Evolutionary conservation across 2,888 invertebrate genomes (phyloP), one percentile per base, ranked within the genome.

Genomic region (Melanostoma scalare): DNA sequence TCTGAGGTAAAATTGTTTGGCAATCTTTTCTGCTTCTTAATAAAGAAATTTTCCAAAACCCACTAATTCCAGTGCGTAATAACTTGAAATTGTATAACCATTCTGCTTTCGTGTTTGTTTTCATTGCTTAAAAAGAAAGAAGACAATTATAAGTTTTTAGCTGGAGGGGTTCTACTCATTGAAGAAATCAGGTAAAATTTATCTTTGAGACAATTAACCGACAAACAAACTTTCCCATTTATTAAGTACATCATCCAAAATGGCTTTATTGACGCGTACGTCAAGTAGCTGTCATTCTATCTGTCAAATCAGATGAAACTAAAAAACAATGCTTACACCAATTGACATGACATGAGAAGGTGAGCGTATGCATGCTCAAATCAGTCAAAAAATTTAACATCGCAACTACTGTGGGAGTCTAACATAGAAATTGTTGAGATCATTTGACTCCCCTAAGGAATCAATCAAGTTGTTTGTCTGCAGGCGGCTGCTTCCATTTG

Each of bases 281-380:
- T 53, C 76, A 61, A 46, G 55, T 74, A 68, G 46, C 60, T 76
- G 55, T 61, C 65, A 72, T 76, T 55, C 20, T 53, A 61, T 67
- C 76, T 72, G 76, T 81, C 81, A 81, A 63, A 46, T 56, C n/a
- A 38, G 42, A 31, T 67, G 56, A 44, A 56, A 58, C 20, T 3
- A 3, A 63, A n/a, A 74, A 56, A 38, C 48, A 55, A 42, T 56
- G 36, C 50, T 20, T 38, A 20, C 48, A 52, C 20, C 74, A 56
- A 79, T 72, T 76, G 75, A 68, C 75, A 67, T 30, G n/a, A 68
- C 46, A 75, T 55, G 61, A 36, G 46, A 20, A 3, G 30, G 31
- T 61, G 31, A 20, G 20, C 20, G 20, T 20, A 20, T 42, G 40
- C 48, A 42, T 35, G 56, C 42, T 48, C 38, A 56, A 69, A 69